A percentile compares a stretch with the other conserved stretches of the same genome.
phyloP scores from a whole-genome alignment of 2,113 vertebrate genomes.

The Sinocyclocheilus maitianheensis region DNA sequence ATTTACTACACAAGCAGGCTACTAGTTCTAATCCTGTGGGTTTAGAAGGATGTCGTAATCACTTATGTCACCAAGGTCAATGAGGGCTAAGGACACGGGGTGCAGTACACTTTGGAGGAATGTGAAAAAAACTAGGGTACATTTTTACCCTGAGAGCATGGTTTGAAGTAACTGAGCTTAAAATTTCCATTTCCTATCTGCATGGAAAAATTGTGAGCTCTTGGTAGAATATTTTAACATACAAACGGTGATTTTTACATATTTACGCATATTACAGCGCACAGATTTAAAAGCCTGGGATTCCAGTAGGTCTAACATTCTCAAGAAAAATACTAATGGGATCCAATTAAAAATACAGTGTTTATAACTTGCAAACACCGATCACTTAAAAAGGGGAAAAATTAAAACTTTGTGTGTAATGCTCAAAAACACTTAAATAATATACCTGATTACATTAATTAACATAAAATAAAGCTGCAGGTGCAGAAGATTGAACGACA shows the following conservation, averaged over 20 bases:
- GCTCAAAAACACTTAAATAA: neutral
- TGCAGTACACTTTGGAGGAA: constrained; percentile 37
- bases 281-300: neutral
- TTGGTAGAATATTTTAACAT: constrained; percentile 5
- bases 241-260: neutral
- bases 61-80: constrained; percentile 52
- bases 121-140: constrained; percentile 3
- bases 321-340: constrained; percentile 5
- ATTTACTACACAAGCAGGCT: constrained; percentile 43
- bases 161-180: neutral
- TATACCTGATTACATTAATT: neutral
- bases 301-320: neutral
- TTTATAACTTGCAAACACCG: neutral
- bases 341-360: neutral
- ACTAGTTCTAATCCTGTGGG: constrained; percentile 43
- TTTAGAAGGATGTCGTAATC: constrained; percentile 36
- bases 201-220: neutral
- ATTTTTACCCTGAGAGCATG: constrained; percentile 12
- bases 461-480: too few relatives aligned
- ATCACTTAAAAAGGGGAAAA: neutral
- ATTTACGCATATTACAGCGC: constrained; percentile 15
- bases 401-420: neutral
- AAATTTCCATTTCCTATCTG: neutral
- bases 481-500: neutral
- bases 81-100: constrained; percentile 38